A percentile compares a stretch with the other conserved stretches of the same genome.
Conservation (phyloP, 2,888 invertebrate genomes). For the Ferrisia virgata region DNA sequence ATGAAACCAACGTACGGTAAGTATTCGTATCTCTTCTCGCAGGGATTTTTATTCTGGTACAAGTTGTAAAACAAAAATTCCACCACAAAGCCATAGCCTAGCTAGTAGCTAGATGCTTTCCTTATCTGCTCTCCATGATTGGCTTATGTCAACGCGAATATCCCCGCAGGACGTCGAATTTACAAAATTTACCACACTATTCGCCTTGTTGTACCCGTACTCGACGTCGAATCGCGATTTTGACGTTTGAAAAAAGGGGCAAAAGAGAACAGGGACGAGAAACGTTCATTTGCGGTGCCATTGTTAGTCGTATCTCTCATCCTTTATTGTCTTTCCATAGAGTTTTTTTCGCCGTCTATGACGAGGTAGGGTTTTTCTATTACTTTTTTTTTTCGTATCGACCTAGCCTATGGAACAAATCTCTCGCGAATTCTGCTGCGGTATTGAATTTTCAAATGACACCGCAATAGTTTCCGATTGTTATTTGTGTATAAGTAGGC, state of each 20-base stretch:
- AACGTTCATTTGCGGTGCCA: neutral
- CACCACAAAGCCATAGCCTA: too few species aligned
- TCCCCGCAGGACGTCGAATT: neutral
- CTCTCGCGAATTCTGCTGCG: neutral
- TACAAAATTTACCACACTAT: neutral
- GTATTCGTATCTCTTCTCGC: too few species aligned
- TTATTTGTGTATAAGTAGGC: too few species aligned
- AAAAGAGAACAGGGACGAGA: too few species aligned
- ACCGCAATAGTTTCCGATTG: neutral
- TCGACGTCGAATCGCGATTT: neutral
- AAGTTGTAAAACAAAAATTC: neutral
- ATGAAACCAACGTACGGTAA: too few species aligned
- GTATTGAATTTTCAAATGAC: neutral
- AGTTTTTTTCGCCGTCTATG: neutral
- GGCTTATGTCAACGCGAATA: neutral
- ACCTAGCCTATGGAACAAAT: neutral
- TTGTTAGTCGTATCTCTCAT: neutral
- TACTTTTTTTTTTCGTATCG: neutral
- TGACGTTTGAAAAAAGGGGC: slow-evolving; percentile 20
- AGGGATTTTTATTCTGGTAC: neutral
- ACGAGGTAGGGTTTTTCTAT: neutral
- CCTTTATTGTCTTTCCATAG: neutral
- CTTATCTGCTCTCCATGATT: neutral
- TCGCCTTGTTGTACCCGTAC: neutral
- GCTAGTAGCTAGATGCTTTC: too few species aligned